phyloP scores from a whole-genome alignment of 2,797 vertebrate genomes.

The Hydrolagus colliei region DNA sequence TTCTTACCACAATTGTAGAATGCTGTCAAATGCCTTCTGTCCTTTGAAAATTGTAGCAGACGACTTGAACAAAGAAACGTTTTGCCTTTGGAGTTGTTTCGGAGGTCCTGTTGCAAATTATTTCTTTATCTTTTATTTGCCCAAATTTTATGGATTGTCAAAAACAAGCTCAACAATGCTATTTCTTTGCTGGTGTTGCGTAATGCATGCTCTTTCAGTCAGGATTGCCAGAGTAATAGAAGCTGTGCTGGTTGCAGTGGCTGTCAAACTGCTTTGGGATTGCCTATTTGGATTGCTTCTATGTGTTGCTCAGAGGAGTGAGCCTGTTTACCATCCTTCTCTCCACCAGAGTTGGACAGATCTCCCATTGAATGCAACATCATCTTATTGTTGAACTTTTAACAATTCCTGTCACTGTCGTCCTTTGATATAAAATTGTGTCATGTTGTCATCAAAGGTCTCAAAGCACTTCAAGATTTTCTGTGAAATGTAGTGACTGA shows the following conservation, averaged over 20 bases:
- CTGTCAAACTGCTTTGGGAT: background rate
- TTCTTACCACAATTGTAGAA: background rate
- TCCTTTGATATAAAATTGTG: too few relatives aligned
- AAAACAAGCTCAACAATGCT: background rate
- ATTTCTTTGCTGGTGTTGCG: background rate
- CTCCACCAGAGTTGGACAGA: too few relatives aligned
- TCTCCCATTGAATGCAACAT: too few relatives aligned
- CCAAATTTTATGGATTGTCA: background rate
- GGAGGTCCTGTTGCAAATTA: background rate
- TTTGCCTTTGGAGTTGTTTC: background rate
- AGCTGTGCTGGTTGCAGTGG: background rate
- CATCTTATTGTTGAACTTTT: too few relatives aligned
- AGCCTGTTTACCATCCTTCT: background rate
- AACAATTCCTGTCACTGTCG: too few relatives aligned
- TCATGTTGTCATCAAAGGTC: too few relatives aligned
- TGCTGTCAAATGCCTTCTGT: background rate
- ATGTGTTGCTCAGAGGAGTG: background rate
- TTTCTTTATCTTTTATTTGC: background rate
- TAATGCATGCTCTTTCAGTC: too few relatives aligned
- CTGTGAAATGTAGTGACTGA: too few relatives aligned
- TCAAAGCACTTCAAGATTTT: too few relatives aligned
- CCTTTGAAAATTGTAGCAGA: background rate
- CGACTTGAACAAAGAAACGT: background rate
- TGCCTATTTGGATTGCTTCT: background rate
- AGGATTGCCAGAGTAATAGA: background rate